phyloP scores from a whole-genome alignment of 92 coral and sea anemone species.

The Montipora capitata region DNA sequence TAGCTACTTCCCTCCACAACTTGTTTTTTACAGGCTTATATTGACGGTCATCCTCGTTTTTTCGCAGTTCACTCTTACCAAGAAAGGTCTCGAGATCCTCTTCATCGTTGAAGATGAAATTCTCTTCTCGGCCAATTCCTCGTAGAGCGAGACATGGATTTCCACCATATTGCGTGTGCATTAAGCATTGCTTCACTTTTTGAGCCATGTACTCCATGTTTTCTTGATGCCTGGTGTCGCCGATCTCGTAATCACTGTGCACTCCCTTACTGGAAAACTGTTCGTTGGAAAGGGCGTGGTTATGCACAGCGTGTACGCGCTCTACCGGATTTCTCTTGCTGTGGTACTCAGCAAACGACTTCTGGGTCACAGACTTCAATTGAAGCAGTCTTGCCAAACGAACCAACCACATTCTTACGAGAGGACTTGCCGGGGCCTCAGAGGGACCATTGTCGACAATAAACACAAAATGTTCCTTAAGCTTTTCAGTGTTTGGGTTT shows the following conservation, averaged over 20 bases:
- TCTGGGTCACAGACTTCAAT: constrained; percentile 33
- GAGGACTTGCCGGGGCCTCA: constrained; percentile 67
- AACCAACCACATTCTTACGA: constrained; percentile 55
- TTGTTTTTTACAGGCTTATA: constrained; percentile 44
- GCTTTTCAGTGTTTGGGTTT: constrained; percentile 71
- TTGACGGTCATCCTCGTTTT: constrained; percentile 39
- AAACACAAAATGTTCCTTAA: constrained; percentile 75
- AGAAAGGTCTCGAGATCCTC: constrained; percentile 56
- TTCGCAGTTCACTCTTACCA: constrained; percentile 31
- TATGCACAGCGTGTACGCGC: constrained; percentile 35
- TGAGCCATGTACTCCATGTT: constrained; percentile 39
- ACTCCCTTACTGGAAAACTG: constrained; percentile 28
- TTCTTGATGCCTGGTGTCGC: background rate
- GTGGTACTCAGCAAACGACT: constrained; percentile 31
- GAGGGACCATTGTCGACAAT: constrained; percentile 85
- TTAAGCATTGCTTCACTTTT: constrained; percentile 1
- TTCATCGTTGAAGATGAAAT: constrained; percentile 66
- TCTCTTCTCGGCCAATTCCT: constrained; percentile 63
- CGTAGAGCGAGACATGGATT: constrained; percentile 4
- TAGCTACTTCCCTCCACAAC: constrained; percentile 34
- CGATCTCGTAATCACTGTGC: background rate
- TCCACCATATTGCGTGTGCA: constrained; percentile 14
- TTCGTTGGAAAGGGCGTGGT: constrained; percentile 23
- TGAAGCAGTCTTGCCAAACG: constrained; percentile 32
- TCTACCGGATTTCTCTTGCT: constrained; percentile 42